Base-by-base conservation (phyloP, 64 coral and sea anemone species). In the Porites lutea region DNA sequence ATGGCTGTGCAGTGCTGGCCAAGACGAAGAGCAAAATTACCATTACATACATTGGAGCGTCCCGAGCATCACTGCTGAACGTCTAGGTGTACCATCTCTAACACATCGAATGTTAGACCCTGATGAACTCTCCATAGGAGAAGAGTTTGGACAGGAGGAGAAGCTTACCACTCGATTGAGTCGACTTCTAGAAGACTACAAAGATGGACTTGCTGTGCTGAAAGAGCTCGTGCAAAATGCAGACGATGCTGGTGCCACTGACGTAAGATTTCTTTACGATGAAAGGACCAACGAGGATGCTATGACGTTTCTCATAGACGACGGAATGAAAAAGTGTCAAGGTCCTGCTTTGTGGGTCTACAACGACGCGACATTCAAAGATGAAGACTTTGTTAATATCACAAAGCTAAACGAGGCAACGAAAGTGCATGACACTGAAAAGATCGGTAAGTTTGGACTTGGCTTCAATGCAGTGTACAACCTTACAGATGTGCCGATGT, bases 201-300 rank as follows among this genome's bases (percentile, higher is more conserved):
- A 82, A 9, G 95, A 97, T 59, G 92, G 95, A 23, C 79, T 95
- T 48, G 89, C 89, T 12, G 83, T 95, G 13, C 82, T 87, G 4
- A 96, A 96, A 78, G 94, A 96, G 78, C 84, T 96, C 3, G 90
- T 96, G 55, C 95, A 96, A 82, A 96, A 96, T 57, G 95, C 95
- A 22, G 95, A 96, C 16, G 94, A 96, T 77, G 94, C 94, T 16
- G 90, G 94, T 23, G 94, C 94, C 21, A 89, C 85, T 5, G 90
- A 96, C 67, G 78, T 96, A 19, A 79, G 75, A 6, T 86, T 96
- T 57, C 62, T 96, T 13, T 89, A 93, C 64, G 95, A 96, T 62
- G 79, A 92, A 89, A 66, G 95, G 45, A 68, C 66, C 4, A 94
- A 94, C 47, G 95, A 96, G 45, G 86, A 96, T 80, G 77, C 85